These are phyloP conservation scores for Otocyon megalotis DNA, from an alignment of 2,113 vertebrate genomes.

Conservation along the genomic window DNA sequence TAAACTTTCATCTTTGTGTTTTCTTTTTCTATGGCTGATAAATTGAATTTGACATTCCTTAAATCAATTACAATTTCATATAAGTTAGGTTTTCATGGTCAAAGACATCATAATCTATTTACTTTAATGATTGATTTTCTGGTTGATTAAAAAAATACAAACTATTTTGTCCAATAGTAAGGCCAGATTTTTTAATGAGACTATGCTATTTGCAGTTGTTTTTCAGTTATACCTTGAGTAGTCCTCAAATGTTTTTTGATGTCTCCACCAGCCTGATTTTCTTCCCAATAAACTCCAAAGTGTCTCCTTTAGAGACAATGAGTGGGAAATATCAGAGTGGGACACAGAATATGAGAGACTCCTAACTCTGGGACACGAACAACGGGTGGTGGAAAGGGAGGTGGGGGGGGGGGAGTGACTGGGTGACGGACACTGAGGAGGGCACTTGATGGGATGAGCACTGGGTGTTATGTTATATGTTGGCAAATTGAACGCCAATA, in stretches of 20 bases:
- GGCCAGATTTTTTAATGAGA: neutral
- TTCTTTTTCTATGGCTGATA: neutral
- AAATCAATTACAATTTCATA: constrained; percentile 59
- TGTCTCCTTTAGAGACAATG: too few relatives aligned
- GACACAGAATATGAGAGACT: too few relatives aligned
- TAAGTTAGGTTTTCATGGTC: neutral
- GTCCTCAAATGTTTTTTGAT: neutral
- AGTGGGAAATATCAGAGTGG: too few relatives aligned
- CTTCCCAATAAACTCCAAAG: neutral
- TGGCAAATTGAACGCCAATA: too few relatives aligned
- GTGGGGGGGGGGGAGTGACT: too few relatives aligned
- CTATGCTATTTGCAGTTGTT: constrained; percentile 37
- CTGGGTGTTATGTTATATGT: too few relatives aligned
- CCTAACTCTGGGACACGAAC: too few relatives aligned
- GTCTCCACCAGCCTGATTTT: neutral
- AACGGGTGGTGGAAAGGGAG: too few relatives aligned
- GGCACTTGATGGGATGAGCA: too few relatives aligned
- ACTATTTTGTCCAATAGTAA: constrained; percentile 23
- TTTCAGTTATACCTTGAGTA: constrained; percentile 17
- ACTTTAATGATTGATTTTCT: constrained; percentile 57
- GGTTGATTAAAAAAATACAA: constrained; percentile 43
- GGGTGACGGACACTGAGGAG: too few relatives aligned
- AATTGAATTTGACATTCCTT: constrained; percentile 29
- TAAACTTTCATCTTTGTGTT: constrained; percentile 47
- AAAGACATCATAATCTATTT: constrained; percentile 48